Conservation (phyloP, 2,888 invertebrate species). For the Panorpa germanica region DNA sequence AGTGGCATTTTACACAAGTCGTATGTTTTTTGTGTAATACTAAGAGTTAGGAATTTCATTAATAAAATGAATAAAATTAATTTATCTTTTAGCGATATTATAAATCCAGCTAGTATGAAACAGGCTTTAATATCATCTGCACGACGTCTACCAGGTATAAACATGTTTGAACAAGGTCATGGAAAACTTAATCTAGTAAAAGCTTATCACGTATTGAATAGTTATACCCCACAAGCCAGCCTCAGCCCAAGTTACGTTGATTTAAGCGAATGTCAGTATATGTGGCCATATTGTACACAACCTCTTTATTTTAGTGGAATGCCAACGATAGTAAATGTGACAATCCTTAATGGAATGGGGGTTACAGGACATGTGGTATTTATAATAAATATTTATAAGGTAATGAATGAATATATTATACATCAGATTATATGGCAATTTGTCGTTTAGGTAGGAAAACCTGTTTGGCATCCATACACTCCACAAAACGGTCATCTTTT, state of each 20-base stretch:
- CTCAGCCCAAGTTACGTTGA: constrained; percentile 73
- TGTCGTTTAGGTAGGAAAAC: constrained; percentile 14
- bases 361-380: constrained; percentile 63
- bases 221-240: constrained; percentile 39
- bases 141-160: constrained; percentile 59
- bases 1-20: constrained; percentile 50
- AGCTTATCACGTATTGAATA: constrained; percentile 40
- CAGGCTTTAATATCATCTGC: constrained; percentile 90
- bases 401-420: constrained; percentile 2
- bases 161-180: constrained; percentile 96
- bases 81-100: constrained; percentile 24
- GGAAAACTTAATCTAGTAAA: constrained; percentile 81
- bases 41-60: background rate
- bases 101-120: constrained; percentile 89
- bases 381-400: constrained; percentile 7
- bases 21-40: constrained; percentile 2
- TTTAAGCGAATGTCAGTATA: constrained; percentile 86
- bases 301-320: constrained; percentile 75
- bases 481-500: constrained; percentile 63
- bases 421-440: background rate
- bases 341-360: constrained; percentile 83
- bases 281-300: constrained; percentile 98
- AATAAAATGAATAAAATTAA: constrained; percentile 1
- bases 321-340: constrained; percentile 83
- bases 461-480: constrained; percentile 71